phyloP scores from a whole-genome alignment of 2,888 invertebrate genomes.

The Sinodicranocentrus sp. region DNA sequence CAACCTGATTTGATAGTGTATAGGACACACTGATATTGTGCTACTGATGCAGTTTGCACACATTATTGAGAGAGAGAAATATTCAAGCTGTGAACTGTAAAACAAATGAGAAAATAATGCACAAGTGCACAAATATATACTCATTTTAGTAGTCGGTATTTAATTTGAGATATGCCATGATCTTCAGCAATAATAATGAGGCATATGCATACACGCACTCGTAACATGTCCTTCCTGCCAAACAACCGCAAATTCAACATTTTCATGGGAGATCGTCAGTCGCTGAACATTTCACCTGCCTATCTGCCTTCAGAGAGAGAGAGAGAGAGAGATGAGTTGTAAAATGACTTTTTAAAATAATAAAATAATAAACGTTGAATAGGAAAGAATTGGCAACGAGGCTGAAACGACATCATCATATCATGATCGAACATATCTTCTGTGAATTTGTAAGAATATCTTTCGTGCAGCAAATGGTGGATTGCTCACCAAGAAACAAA shows the following conservation, averaged over 20 bases:
- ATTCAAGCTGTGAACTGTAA: neutral
- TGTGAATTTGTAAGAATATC: neutral
- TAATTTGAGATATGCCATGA: constrained; percentile 14
- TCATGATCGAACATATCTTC: constrained; percentile 7
- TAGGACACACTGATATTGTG: too few species aligned
- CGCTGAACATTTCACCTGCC: constrained; percentile 15
- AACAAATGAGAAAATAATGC: neutral
- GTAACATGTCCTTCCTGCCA: constrained; percentile 3
- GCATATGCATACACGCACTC: neutral
- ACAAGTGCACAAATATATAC: neutral
- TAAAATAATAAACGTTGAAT: constrained; percentile 28
- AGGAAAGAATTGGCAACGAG: constrained; percentile 34
- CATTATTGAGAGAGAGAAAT: too few species aligned
- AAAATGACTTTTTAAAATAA: constrained; percentile 52
- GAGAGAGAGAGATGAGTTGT: constrained; percentile 46
- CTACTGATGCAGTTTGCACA: too few species aligned
- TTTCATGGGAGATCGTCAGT: too few species aligned
- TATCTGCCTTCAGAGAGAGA: constrained; percentile 2
- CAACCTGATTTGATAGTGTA: neutral
- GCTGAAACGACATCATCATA: constrained; percentile 9
- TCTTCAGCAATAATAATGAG: neutral
- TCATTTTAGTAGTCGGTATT: constrained; percentile 2
- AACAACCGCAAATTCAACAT: neutral
- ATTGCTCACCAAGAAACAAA: constrained; percentile 1
- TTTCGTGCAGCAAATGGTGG: neutral